A percentile compares a stretch with the other conserved stretches of the same genome.
phyloP scores from a whole-genome alignment of 2,797 vertebrate species.

The Syncerus caffer region DNA sequence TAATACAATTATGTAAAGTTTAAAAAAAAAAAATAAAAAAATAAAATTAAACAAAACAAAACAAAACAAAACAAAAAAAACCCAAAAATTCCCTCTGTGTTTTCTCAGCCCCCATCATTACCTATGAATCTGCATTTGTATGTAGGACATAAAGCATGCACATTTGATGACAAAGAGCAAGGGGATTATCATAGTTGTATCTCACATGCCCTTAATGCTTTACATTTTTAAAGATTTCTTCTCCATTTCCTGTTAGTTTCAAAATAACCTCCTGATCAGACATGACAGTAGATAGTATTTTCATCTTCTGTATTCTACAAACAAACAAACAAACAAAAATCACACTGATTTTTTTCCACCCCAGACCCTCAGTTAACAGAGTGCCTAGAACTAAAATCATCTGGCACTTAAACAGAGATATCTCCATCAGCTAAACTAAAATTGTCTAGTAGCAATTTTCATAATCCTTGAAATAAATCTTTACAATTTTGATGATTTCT shows the following conservation, averaged over 20 bases:
- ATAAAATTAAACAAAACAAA: too few species aligned
- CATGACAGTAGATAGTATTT: not conserved
- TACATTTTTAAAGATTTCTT: not conserved
- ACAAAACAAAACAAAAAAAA: too few species aligned
- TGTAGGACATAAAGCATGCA: not conserved
- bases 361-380: not conserved
- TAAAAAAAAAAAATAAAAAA: too few species aligned
- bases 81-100: not conserved
- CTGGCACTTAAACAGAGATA: not conserved
- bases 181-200: not conserved
- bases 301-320: not conserved
- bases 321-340: not conserved
- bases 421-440: not conserved
- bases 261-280: not conserved
- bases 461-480: not conserved
- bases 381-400: not conserved
- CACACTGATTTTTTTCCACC: not conserved
- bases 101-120: not conserved
- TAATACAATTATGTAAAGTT: too few species aligned
- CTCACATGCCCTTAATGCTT: not conserved
- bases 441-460: not conserved
- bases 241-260: not conserved
- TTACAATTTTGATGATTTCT: too few species aligned
- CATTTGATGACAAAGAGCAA: not conserved
- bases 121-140: not conserved